Percentiles rank a stretch among this genome's conserved stretches.
phyloP scores from a whole-genome alignment of 64 coral and sea anemone genomes.

The Acropora yongei region DNA sequence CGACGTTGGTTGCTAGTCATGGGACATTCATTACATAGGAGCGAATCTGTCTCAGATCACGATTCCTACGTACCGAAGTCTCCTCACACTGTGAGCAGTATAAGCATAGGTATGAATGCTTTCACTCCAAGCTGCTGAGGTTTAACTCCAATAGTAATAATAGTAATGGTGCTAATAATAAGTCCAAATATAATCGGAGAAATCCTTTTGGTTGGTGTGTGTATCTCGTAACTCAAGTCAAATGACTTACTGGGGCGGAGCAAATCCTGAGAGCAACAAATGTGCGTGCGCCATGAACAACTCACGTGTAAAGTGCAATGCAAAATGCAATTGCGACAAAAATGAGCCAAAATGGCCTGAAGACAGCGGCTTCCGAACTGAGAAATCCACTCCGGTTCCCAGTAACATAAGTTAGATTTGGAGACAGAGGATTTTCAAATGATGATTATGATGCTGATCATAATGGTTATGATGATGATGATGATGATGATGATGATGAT shows the following conservation, averaged over 20 bases:
- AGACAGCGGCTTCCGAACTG: slow-evolving; percentile 17
- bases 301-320: neutral
- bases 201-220: too few species aligned
- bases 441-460: too few species aligned
- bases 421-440: neutral
- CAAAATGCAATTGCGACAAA: neutral
- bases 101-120: neutral
- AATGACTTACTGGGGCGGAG: slow-evolving; percentile 35
- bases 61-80: neutral
- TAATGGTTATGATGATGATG: too few species aligned
- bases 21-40: neutral
- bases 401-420: slow-evolving; percentile 25
- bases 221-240: too few species aligned
- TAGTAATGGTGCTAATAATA: too few species aligned
- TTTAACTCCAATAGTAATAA: too few species aligned
- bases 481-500: too few species aligned
- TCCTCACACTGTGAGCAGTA: neutral
- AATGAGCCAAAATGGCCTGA: slow-evolving; percentile 6
- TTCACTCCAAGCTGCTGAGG: neutral
- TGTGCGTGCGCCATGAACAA: slow-evolving; percentile 26
- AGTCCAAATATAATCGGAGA: too few species aligned
- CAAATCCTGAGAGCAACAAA: slow-evolving; percentile 4
- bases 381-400: neutral
- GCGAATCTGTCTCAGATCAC: neutral
- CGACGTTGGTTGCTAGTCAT: neutral